Evolutionary conservation across 2,797 vertebrate species (phyloP).

Genomic region (Sebastes itinus): DNA sequence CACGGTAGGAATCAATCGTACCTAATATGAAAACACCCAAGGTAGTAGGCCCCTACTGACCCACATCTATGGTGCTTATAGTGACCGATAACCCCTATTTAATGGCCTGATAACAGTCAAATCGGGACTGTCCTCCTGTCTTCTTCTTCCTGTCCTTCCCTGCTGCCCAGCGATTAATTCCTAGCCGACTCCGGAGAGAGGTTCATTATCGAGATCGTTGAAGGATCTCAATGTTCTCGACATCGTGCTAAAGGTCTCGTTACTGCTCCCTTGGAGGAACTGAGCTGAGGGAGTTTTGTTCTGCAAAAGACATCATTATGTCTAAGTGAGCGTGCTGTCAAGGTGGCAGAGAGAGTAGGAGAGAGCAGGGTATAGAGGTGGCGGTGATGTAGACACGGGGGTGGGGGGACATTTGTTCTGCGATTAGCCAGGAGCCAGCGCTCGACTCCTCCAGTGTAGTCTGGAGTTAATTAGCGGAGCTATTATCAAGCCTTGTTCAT

Average conservation of each 20-base stretch:
- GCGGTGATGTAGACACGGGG: background rate
- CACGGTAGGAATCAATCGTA: too few species aligned
- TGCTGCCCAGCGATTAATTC: conserved; percentile 38
- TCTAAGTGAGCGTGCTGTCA: conserved; percentile 39
- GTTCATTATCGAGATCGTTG: conserved; percentile 50
- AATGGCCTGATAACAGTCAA: too few species aligned
- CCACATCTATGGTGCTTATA: too few species aligned
- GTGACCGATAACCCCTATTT: too few species aligned
- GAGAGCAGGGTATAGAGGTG: background rate
- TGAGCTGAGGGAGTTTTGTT: conserved; percentile 8
- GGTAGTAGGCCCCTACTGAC: too few species aligned
- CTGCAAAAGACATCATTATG: conserved; percentile 16
- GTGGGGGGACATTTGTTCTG: conserved; percentile 54
- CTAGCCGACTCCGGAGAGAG: conserved; percentile 18
- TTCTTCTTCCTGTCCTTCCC: conserved; percentile 13
- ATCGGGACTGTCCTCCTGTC: background rate
- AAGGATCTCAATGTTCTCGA: conserved; percentile 40
- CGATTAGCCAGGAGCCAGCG: conserved; percentile 57
- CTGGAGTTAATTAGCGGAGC: conserved; percentile 76
- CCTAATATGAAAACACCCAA: too few species aligned
- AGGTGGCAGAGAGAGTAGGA: conserved; percentile 15
- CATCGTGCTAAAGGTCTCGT: conserved; percentile 52
- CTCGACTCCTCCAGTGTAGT: conserved; percentile 54
- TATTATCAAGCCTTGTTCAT: conserved; percentile 65
- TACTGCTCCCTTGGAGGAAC: conserved; percentile 20